A percentile compares a stretch with the other conserved stretches of the same genome.
These are phyloP conservation scores for Theonella swinhoei DNA, from an alignment of 37 sponge, comb jelly and placozoan genomes.

Conservation along the genomic window DNA sequence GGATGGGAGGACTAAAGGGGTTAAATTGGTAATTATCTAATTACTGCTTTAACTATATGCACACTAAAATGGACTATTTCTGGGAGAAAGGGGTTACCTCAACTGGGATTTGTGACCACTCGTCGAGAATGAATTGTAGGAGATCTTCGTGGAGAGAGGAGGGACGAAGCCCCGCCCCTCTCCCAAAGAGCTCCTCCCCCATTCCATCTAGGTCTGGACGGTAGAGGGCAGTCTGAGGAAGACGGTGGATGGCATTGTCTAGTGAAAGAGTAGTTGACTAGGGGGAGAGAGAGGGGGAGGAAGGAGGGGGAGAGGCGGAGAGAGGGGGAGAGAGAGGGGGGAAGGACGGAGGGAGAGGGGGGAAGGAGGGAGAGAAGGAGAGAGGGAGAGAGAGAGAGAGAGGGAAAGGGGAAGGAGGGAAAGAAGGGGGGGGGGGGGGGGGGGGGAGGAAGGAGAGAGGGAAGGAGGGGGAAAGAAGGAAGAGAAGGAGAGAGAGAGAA, in stretches of 20 bases:
- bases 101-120: conserved; percentile 11
- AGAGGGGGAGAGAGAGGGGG: background rate
- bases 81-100: background rate
- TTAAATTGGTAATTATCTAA: too few relatives aligned
- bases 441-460: background rate
- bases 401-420: background rate
- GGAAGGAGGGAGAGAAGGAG: conserved; percentile 13
- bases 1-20: background rate
- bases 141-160: conserved; percentile 26
- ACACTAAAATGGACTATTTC: background rate
- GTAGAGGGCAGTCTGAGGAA: background rate
- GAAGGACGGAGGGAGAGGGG: background rate
- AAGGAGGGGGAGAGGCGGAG: background rate
- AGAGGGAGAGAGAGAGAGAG: background rate
- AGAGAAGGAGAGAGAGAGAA: background rate
- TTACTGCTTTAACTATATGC: background rate
- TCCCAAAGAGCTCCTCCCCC: background rate
- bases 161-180: background rate
- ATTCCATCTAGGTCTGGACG: background rate
- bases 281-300: background rate
- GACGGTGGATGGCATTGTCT: background rate
- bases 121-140: conserved; percentile 9
- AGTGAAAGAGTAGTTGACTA: background rate
- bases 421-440: background rate
- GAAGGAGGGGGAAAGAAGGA: background rate